Evolutionary conservation across 1,140 invertebrate genomes (phyloP).

Genomic region (Aphidius gifuensis): DNA sequence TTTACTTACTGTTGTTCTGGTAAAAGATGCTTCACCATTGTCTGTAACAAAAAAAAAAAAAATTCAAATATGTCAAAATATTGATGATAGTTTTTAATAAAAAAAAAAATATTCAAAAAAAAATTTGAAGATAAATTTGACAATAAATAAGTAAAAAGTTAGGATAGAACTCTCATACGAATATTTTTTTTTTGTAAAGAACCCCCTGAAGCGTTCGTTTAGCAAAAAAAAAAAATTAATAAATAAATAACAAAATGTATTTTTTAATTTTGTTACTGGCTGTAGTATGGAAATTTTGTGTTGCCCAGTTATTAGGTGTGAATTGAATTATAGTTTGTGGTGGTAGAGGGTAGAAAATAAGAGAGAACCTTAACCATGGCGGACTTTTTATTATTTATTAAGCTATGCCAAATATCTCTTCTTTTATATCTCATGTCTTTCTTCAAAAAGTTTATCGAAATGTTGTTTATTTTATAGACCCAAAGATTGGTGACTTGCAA

Average conservation of each 20-base stretch:
- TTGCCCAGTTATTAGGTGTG: conserved; percentile 43
- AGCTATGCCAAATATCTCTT: neutral
- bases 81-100: no score
- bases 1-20: conserved; percentile 39
- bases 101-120: no score
- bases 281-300: conserved; percentile 45
- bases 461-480: neutral
- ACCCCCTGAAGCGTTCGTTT: conserved; percentile 33
- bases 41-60: conserved; percentile 41
- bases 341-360: no score
- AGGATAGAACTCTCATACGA: no score
- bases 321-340: conserved; percentile 43
- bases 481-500: neutral
- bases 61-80: neutral
- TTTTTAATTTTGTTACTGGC: conserved; percentile 43
- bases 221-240: conserved; percentile 26
- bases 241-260: conserved; percentile 25
- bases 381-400: conserved; percentile 33
- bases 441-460: neutral
- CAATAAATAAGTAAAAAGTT: no score
- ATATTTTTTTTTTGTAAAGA: conserved; percentile 11
- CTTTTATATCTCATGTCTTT: neutral
- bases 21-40: conserved; percentile 29
- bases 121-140: no score
- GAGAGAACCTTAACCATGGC: conserved; percentile 9